Conservation (phyloP, 2,113 vertebrate species). For the Echinops telfairi region DNA sequence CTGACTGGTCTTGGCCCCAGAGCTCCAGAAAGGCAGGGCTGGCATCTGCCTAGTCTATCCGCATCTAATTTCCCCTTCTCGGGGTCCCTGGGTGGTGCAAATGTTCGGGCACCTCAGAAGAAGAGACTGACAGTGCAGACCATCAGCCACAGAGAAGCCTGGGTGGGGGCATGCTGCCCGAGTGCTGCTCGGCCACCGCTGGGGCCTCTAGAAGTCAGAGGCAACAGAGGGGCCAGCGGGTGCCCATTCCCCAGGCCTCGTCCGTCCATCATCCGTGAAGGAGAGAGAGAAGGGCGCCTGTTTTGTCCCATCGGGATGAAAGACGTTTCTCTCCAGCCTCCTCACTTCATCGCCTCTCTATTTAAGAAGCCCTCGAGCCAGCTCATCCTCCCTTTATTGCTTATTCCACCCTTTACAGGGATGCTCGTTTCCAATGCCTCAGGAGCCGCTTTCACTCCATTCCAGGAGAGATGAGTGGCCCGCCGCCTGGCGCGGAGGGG, state of each 20-base stretch:
- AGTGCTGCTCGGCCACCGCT: not conserved
- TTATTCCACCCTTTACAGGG: not conserved
- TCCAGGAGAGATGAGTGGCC: not conserved
- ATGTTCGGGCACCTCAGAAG: not conserved
- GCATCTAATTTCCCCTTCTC: not conserved
- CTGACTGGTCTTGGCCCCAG: not conserved
- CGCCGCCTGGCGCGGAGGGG: not conserved
- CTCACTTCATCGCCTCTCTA: not conserved
- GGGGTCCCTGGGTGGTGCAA: not conserved
- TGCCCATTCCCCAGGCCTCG: not conserved
- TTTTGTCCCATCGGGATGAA: not conserved
- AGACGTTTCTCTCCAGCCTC: not conserved
- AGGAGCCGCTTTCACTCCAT: not conserved
- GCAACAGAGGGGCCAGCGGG: not conserved
- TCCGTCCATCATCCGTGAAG: not conserved
- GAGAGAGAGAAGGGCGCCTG: not conserved
- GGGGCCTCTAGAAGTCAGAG: not conserved
- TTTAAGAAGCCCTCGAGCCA: not conserved
- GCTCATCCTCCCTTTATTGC: not conserved
- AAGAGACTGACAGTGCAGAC: not conserved
- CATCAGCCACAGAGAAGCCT: not conserved
- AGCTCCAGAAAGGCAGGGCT: not conserved
- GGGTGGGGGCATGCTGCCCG: not conserved
- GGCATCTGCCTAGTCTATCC: rapidly evolving
- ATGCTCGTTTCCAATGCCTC: not conserved